Evolutionary conservation across 2,797 vertebrate species (phyloP).

Genomic region (Falco peregrinus): DNA sequence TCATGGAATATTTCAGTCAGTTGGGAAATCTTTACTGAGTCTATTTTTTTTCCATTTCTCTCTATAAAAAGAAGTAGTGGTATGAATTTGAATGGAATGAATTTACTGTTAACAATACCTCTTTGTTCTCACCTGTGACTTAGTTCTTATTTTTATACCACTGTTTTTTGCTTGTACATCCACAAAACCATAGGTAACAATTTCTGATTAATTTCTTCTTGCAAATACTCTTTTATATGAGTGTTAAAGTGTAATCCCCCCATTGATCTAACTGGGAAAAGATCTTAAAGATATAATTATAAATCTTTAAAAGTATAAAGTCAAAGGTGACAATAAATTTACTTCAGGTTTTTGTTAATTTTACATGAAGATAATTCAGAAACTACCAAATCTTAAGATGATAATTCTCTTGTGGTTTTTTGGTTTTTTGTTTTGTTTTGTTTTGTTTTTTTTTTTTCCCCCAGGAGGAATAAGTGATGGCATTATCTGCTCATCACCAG

Average conservation of each 20-base stretch:
- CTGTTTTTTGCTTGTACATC: background rate
- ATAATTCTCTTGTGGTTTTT: background rate
- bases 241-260: background rate
- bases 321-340: background rate
- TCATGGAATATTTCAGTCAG: background rate
- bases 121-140: background rate
- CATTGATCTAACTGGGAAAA: background rate
- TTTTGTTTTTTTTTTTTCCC: background rate
- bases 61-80: background rate
- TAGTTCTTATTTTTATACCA: background rate
- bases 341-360: background rate
- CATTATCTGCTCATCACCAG: constrained; percentile 85
- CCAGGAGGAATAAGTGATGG: constrained; percentile 89
- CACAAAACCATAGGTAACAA: background rate
- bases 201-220: background rate
- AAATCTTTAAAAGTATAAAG: background rate
- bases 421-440: no score
- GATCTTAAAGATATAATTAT: background rate
- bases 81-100: background rate
- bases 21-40: background rate
- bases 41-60: background rate
- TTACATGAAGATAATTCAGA: background rate
- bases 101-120: background rate
- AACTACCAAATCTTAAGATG: background rate
- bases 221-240: background rate